phyloP scores from a whole-genome alignment of 2,888 invertebrate species.

The Sceliomorpha sp. region DNA sequence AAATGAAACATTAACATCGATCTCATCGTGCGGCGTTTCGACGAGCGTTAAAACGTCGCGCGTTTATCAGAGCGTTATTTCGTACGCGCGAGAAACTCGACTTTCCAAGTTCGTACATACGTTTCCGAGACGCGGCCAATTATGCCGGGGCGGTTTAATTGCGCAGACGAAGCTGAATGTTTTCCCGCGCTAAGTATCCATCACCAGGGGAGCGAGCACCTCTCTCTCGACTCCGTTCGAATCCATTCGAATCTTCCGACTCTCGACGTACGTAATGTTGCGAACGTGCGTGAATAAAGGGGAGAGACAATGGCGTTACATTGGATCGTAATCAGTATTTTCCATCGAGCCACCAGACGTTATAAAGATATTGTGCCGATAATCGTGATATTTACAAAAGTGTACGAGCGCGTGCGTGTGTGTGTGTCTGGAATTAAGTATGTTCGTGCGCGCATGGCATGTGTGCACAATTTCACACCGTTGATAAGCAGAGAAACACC shows the following conservation, averaged over 20 bases:
- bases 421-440: too few relatives aligned
- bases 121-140: neutral
- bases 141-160: slow-evolving; percentile 2
- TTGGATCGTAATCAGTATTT: slow-evolving; percentile 48
- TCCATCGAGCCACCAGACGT: slow-evolving; percentile 65
- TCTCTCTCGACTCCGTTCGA: slow-evolving; percentile 17
- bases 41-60: neutral
- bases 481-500: too few relatives aligned
- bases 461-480: too few relatives aligned
- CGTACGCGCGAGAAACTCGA: neutral
- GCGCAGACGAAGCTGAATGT: slow-evolving; percentile 57
- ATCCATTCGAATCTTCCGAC: slow-evolving; percentile 18
- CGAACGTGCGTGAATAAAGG: slow-evolving; percentile 52
- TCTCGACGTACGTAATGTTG: slow-evolving; percentile 10
- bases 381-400: slow-evolving; percentile 61
- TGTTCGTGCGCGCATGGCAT: too few relatives aligned
- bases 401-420: slow-evolving; percentile 35
- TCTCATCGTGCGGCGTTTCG: too few relatives aligned
- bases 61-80: too few relatives aligned
- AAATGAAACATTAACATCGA: too few relatives aligned
- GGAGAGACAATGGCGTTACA: slow-evolving; percentile 71
- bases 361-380: slow-evolving; percentile 56
- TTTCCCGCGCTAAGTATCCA: slow-evolving; percentile 64
- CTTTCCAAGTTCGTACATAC: slow-evolving; percentile 1
- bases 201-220: slow-evolving; percentile 67